phyloP scores from a whole-genome alignment of 2,113 vertebrate genomes.

The Ictalurus punctatus region DNA sequence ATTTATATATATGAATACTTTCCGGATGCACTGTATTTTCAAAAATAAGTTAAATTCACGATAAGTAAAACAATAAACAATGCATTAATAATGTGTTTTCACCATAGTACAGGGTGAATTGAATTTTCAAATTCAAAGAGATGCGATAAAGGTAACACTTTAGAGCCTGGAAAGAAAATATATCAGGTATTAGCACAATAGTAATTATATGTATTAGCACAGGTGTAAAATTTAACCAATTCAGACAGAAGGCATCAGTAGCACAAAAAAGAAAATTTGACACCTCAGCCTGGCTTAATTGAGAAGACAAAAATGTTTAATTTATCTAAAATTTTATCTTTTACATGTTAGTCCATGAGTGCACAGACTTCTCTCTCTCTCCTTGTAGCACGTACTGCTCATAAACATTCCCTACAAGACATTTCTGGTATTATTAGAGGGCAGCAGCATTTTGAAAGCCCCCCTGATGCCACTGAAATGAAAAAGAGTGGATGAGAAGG shows the following conservation, averaged over 20 bases:
- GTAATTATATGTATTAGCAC: not conserved
- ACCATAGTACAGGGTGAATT: too few relatives aligned
- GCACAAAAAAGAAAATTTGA: not conserved
- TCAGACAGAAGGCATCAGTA: not conserved
- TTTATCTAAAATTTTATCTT: not conserved
- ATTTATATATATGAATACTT: too few relatives aligned
- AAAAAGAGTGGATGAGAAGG: constrained; percentile 42
- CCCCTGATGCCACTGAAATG: constrained; percentile 48
- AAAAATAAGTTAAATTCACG: too few relatives aligned
- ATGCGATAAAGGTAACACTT: constrained; percentile 42
- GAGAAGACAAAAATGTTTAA: constrained; percentile 4
- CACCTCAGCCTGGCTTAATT: not conserved
- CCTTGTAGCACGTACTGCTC: not conserved
- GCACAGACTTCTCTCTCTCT: not conserved
- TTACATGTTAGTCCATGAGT: not conserved
- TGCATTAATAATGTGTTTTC: too few relatives aligned
- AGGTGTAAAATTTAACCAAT: constrained; percentile 34
- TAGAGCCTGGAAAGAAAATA: not conserved
- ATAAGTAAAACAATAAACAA: too few relatives aligned
- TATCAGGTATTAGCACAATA: not conserved
- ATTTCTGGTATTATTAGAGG: constrained; percentile 42
- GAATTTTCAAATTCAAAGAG: not conserved
- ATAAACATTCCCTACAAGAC: constrained; percentile 2
- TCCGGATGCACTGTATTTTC: too few relatives aligned
- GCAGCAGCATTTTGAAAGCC: constrained; percentile 19